These are phyloP conservation scores for Edolisoma coerulescens DNA, from an alignment of 2,113 vertebrate genomes.

Conservation along the genomic window DNA sequence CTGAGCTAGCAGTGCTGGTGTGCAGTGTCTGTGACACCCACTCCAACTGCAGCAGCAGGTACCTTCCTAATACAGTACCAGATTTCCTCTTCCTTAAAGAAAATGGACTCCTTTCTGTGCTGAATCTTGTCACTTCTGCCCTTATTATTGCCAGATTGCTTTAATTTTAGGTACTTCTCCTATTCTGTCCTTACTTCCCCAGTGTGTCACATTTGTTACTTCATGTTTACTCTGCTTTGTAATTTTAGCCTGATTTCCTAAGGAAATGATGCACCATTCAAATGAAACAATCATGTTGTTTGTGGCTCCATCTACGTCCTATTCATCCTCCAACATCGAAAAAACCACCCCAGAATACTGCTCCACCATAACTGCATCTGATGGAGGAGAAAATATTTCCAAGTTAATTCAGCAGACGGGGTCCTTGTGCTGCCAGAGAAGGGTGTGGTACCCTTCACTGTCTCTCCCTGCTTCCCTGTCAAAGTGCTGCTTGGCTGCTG, in stretches of 20 bases:
- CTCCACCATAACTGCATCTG: background rate
- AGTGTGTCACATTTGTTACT: background rate
- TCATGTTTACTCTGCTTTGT: background rate
- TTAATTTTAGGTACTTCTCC: constrained; percentile 28
- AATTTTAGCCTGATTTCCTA: constrained; percentile 32
- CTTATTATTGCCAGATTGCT: background rate
- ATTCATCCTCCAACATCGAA: background rate
- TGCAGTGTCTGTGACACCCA: fast-evolving
- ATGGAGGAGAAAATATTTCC: background rate
- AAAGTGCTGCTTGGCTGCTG: background rate
- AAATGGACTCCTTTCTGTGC: background rate
- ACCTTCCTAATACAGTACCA: background rate
- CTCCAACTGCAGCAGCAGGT: background rate
- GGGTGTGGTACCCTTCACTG: background rate
- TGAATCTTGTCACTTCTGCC: background rate
- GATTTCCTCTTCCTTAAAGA: background rate
- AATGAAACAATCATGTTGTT: background rate
- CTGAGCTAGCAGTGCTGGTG: no score
- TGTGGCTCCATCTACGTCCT: background rate
- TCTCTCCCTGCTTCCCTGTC: background rate
- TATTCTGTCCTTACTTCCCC: constrained; percentile 17
- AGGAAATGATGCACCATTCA: background rate
- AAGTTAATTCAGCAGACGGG: background rate
- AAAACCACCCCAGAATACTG: background rate
- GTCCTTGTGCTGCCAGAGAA: background rate